Conservation (phyloP, 2,888 invertebrate genomes). For the Teleiodes luculella region DNA sequence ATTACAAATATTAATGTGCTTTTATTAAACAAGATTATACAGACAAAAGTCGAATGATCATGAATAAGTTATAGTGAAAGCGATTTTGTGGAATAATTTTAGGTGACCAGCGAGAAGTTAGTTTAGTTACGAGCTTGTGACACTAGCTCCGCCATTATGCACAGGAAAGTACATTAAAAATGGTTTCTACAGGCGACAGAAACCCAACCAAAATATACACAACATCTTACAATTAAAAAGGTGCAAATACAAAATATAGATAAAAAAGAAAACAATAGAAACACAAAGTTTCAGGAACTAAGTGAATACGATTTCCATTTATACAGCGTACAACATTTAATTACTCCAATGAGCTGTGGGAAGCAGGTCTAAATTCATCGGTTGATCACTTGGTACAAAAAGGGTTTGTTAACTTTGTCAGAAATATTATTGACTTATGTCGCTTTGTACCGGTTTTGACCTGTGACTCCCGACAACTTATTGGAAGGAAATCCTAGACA, state of each 20-base stretch:
- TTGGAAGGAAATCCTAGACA: conserved; percentile 27
- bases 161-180: conserved; percentile 25
- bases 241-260: conserved; percentile 39
- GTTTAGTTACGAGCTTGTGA: too few relatives aligned
- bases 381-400: too few relatives aligned
- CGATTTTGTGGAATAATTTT: neutral
- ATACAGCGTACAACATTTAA: conserved; percentile 30
- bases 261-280: conserved; percentile 37
- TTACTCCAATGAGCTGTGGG: neutral
- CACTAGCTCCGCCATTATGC: conserved; percentile 22
- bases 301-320: conserved; percentile 34
- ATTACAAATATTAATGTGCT: neutral
- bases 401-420: too few relatives aligned
- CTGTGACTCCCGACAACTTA: neutral
- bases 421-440: too few relatives aligned
- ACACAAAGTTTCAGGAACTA: conserved; percentile 46
- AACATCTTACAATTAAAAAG: conserved; percentile 42
- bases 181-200: conserved; percentile 22
- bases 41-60: too few relatives aligned
- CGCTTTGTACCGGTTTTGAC: too few relatives aligned
- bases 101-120: neutral
- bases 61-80: too few relatives aligned
- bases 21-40: neutral
- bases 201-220: conserved; percentile 54
- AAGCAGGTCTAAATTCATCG: neutral